Evolutionary conservation across 2,113 vertebrate genomes (phyloP).

Genomic region (Andinoacara biseriatus): DNA sequence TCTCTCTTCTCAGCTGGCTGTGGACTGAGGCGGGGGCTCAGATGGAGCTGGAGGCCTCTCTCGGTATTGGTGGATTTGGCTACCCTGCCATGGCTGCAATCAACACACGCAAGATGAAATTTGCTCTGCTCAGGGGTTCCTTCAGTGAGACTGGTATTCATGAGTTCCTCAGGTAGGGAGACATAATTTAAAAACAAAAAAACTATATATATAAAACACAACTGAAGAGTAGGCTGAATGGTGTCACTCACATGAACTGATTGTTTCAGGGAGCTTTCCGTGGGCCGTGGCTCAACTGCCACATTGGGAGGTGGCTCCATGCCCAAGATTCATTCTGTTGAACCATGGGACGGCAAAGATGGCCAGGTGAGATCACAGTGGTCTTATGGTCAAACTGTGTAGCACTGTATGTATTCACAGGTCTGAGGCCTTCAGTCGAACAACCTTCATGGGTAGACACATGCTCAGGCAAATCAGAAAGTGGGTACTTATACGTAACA

Average conservation of each 20-base stretch:
- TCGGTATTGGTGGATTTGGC: constrained; percentile 97
- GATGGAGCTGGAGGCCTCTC: constrained; percentile 86
- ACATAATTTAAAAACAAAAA: not conserved
- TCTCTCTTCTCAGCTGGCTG: constrained; percentile 75
- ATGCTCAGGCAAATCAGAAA: not conserved
- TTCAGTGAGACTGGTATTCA: constrained; percentile 90
- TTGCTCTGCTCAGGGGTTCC: constrained; percentile 92
- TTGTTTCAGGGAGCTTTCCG: constrained; percentile 88
- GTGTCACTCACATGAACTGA: not conserved
- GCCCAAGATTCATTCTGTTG: constrained; percentile 85
- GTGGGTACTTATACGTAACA: not conserved
- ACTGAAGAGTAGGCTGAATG: not conserved
- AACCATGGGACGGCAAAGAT: constrained; percentile 94
- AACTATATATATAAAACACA: not conserved
- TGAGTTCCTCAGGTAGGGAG: constrained; percentile 80
- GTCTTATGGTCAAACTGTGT: not conserved
- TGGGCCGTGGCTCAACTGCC: constrained; percentile 93
- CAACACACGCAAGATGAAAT: constrained; percentile 96
- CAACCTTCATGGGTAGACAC: not conserved
- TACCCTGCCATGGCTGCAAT: constrained; percentile 97
- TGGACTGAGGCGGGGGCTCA: constrained; percentile 96
- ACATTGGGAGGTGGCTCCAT: constrained; percentile 87
- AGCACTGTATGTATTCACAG: not conserved
- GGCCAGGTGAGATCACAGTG: constrained; percentile 86
- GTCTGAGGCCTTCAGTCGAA: not conserved